Conservation (phyloP, 2,888 invertebrate species). For the Phengaris alcon region DNA sequence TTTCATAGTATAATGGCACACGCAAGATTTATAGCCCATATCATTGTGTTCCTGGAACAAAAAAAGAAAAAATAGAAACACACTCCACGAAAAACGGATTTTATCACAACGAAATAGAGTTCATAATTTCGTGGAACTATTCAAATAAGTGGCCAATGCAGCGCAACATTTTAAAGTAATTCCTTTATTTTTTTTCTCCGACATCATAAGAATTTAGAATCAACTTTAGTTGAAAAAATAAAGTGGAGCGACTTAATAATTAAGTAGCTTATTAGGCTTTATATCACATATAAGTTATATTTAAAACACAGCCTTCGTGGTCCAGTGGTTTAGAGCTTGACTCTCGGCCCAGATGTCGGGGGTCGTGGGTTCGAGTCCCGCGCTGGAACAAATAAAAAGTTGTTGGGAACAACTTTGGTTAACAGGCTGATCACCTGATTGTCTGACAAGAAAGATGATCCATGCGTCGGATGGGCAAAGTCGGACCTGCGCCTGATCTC, state of each 20-base stretch:
- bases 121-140: neutral
- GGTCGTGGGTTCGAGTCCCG: too few species aligned
- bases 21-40: conserved; percentile 23
- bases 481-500: too few species aligned
- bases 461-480: too few species aligned
- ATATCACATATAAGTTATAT: too few species aligned
- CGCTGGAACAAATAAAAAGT: too few species aligned
- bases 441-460: too few species aligned
- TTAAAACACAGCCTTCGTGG: too few species aligned
- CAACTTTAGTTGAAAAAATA: conserved; percentile 3
- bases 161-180: conserved; percentile 10
- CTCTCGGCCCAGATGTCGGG: too few species aligned
- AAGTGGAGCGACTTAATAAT: neutral
- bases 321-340: too few species aligned
- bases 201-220: conserved; percentile 13
- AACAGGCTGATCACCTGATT: too few species aligned
- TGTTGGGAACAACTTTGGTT: too few species aligned
- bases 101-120: neutral
- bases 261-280: neutral
- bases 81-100: neutral
- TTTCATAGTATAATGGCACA: conserved; percentile 26
- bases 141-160: neutral
- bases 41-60: conserved; percentile 21
- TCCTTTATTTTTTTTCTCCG: conserved; percentile 6
- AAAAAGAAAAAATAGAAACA: neutral